phyloP scores from a whole-genome alignment of 2,113 vertebrate species.

The Sigmodon hispidus region DNA sequence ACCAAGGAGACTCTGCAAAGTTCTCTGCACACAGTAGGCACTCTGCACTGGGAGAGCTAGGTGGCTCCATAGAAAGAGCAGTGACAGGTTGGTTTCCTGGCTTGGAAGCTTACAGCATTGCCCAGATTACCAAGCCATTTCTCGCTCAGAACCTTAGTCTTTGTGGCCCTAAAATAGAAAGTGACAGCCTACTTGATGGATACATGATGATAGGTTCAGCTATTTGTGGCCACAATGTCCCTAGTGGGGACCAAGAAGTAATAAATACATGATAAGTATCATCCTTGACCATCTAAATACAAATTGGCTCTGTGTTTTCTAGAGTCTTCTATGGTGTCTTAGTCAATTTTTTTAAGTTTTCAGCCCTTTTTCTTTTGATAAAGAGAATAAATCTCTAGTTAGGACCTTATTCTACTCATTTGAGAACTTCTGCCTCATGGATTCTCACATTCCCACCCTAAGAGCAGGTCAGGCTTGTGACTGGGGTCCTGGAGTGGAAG shows the following conservation, averaged over 20 bases:
- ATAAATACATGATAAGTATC: neutral
- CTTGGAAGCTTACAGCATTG: neutral
- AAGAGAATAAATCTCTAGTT: neutral
- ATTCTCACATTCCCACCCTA: neutral
- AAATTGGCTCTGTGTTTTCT: neutral
- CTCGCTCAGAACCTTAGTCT: neutral
- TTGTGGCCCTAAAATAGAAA: no score
- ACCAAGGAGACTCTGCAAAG: neutral
- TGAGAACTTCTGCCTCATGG: neutral
- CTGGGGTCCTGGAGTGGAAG: neutral
- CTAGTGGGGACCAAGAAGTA: neutral
- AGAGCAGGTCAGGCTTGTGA: neutral
- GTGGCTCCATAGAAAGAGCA: neutral
- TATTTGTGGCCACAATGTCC: neutral
- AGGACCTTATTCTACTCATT: neutral
- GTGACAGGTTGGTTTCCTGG: neutral
- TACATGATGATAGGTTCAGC: fast-evolving
- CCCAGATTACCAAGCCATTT: neutral
- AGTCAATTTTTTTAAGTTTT: neutral
- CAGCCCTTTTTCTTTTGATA: neutral
- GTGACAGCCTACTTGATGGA: neutral
- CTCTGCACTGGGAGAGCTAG: no score
- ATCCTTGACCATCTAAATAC: neutral
- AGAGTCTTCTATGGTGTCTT: neutral
- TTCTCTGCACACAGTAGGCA: fast-evolving